Percentiles rank a stretch among this genome's conserved stretches.
Conservation (phyloP, 2,888 invertebrate genomes). For the Oligia fasciuncula region DNA sequence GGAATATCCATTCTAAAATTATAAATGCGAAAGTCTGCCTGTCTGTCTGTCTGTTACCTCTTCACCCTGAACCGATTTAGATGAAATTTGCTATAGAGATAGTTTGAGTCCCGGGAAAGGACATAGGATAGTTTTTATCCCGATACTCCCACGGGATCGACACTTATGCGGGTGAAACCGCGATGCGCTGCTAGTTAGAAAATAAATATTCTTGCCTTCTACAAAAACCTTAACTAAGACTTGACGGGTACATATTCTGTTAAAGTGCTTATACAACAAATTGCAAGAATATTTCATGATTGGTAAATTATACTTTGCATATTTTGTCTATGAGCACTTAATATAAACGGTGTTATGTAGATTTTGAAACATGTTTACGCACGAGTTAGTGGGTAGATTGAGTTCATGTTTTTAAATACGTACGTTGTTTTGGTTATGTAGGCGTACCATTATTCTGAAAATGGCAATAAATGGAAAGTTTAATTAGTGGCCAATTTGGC, state of each 20-base stretch:
- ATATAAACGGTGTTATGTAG: slow-evolving; percentile 26
- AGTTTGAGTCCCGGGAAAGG: no score
- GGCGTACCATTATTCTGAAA: not conserved
- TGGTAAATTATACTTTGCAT: not conserved
- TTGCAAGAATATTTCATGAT: not conserved
- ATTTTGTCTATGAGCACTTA: not conserved
- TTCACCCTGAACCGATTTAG: no score
- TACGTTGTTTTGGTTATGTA: not conserved
- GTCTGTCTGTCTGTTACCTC: no score
- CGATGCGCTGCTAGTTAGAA: not conserved
- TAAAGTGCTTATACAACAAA: not conserved
- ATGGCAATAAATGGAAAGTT: not conserved
- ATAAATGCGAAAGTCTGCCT: no score
- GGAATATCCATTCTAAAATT: not conserved
- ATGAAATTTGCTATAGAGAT: no score
- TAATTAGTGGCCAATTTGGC: not conserved
- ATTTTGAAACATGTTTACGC: slow-evolving; percentile 15
- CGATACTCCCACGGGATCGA: no score
- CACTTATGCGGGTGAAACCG: no score
- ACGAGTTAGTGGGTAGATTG: slow-evolving; percentile 10
- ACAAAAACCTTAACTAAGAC: not conserved
- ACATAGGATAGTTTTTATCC: no score
- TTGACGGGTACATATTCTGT: not conserved
- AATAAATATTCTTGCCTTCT: not conserved
- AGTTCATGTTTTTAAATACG: not conserved